These are phyloP conservation scores for Tipula vernalis DNA, from an alignment of 2,888 invertebrate species.

Conservation along the genomic window DNA sequence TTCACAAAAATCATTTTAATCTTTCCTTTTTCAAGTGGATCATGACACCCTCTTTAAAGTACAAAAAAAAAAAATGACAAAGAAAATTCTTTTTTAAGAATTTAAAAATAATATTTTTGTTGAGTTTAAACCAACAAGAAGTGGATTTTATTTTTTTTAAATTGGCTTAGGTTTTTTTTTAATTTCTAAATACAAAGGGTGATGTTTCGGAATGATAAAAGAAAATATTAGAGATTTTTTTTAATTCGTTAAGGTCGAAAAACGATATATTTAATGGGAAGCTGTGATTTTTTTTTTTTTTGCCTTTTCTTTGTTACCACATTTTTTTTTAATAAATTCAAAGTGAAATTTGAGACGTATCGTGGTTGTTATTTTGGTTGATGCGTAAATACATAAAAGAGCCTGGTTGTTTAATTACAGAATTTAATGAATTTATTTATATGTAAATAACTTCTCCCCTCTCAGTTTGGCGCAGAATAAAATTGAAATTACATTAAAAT, in stretches of 20 bases:
- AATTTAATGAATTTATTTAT: not conserved
- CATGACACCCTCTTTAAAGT: slow-evolving; percentile 1
- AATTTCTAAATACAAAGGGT: not conserved
- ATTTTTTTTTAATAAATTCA: not conserved
- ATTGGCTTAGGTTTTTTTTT: not conserved
- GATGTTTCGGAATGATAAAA: slow-evolving; percentile 4
- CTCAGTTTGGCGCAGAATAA: not conserved
- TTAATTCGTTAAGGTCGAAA: not conserved
- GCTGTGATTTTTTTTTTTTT: not conserved
- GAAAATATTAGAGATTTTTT: not conserved
- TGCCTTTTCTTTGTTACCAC: not conserved
- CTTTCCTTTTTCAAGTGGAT: not conserved
- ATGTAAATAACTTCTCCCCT: not conserved
- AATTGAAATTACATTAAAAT: not conserved
- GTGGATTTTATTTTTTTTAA: not conserved
- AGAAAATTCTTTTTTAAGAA: not conserved
- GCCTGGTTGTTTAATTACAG: not conserved
- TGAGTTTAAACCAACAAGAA: not conserved
- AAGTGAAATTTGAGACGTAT: not conserved
- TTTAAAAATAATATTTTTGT: not conserved
- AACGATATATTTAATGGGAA: not conserved
- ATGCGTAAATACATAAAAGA: not conserved
- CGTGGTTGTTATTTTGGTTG: not conserved
- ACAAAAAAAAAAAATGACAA: not conserved
- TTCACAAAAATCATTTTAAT: not conserved